A percentile compares a stretch with the other conserved stretches of the same genome.
These are phyloP conservation scores for Tenebrosternarchus preto DNA, from an alignment of 2,113 vertebrate species.

Conservation along the genomic window DNA sequence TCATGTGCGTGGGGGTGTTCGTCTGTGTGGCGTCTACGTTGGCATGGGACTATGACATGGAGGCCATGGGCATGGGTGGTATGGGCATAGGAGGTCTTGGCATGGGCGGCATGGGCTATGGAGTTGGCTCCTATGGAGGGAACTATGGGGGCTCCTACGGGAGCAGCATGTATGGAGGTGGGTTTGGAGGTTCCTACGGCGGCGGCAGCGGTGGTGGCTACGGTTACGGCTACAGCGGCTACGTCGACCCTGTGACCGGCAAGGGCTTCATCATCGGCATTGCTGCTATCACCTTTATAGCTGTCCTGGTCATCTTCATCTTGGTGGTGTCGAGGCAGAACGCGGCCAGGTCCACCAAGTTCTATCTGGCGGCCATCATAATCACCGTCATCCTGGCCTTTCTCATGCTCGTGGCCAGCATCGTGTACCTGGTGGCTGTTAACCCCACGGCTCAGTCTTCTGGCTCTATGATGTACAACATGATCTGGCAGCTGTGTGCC, in stretches of 20 bases:
- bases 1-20: conserved; percentile 86
- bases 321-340: conserved; percentile 78
- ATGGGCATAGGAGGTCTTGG: conserved; percentile 36
- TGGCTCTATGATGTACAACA: conserved; percentile 81
- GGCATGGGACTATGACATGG: conserved; percentile 82
- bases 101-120: conserved; percentile 45
- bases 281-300: conserved; percentile 81
- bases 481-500: conserved; percentile 78
- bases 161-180: conserved; percentile 57
- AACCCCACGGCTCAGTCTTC: conserved; percentile 84
- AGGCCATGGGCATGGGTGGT: conserved; percentile 70
- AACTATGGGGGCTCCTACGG: conserved; percentile 49
- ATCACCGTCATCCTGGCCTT: conserved; percentile 76
- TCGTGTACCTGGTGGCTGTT: conserved; percentile 86
- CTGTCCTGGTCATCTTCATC: conserved; percentile 79
- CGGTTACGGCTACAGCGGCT: conserved; percentile 57
- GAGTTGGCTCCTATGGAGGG: conserved; percentile 1
- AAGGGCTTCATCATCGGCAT: conserved; percentile 89
- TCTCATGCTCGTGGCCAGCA: conserved; percentile 83
- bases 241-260: conserved; percentile 80
- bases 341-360: conserved; percentile 72
- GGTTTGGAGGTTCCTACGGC: conserved; percentile 49
- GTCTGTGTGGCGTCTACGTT: conserved; percentile 90
- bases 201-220: conserved; percentile 53
- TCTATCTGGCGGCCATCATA: conserved; percentile 81